Base-by-base conservation (phyloP, 2,113 vertebrate genomes). In the Orcinus orca region DNA sequence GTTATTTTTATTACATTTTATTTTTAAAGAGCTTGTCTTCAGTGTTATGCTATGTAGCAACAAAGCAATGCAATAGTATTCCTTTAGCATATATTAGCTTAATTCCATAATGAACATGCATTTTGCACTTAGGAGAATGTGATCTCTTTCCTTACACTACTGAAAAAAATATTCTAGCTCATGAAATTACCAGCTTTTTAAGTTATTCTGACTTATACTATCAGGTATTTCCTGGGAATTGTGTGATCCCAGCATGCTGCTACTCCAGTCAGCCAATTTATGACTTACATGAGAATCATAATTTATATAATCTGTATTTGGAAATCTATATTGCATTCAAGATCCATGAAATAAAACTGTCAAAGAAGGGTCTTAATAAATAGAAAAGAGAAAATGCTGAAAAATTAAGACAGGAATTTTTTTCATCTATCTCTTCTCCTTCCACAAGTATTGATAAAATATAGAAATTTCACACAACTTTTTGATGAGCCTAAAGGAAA, bases 101-200 rank as follows among this genome's bases (percentile, higher is more conserved):
- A 67, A 87, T 53, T 65, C 33, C 41, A 84, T n/a, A 86, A 84
- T 44, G 63, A 86, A 65, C 71, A 91, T 67, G 6, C 8, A 38
- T 71, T 84, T 88, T 82, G 80, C 2, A 26, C 29, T 71, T 55
- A 90, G 81, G 33, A 96, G 53, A 83, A 90, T 36, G 6, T 87
- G 50, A 76, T n/a, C 23, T 92, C 63, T 95, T 93, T 50, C 23
- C n/a, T 97, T 67, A 53, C 3, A n/a, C 55, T 90, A 89, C 10
- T 86, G 67, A 76, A 81, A 87, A 93, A 81, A 70, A 31, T 33
- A 85, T 58, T 79, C 93, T 86, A 86, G 91, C 68, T 86, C 36
- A 93, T 91, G 70, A 98, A 96, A 96, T 93, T 82, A 97, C 44
- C 81, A 96, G 68, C 44, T 80, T 95, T 94, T 93, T 68, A 68